Conservation (phyloP, 2,797 vertebrate species). For the Bryconaethiops microstoma region DNA sequence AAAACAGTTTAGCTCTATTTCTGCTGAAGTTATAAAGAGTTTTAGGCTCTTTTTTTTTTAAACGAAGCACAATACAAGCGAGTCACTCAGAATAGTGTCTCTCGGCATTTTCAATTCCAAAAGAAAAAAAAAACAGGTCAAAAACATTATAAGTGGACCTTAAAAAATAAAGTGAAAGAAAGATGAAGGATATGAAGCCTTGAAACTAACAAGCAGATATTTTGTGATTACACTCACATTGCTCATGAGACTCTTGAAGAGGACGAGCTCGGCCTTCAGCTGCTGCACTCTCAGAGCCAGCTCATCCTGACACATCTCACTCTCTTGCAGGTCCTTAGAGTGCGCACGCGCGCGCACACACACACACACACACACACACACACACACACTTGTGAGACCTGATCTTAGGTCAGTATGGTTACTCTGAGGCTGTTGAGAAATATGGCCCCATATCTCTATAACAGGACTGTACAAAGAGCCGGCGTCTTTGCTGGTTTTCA, state of each 20-base stretch:
- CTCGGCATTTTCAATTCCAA: too few relatives aligned
- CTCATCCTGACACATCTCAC: conserved; percentile 95
- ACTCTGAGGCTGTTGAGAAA: neutral
- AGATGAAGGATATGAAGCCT: too few relatives aligned
- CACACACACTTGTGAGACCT: too few relatives aligned
- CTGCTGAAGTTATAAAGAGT: too few relatives aligned
- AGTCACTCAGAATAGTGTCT: too few relatives aligned
- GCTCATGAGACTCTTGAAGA: conserved; percentile 98
- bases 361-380: conserved; percentile 9
- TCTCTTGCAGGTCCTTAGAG: conserved; percentile 91
- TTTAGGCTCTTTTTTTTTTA: too few relatives aligned
- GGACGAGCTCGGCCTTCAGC: conserved; percentile 93
- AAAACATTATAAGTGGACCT: too few relatives aligned
- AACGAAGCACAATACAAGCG: too few relatives aligned
- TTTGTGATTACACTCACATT: conserved; percentile 82
- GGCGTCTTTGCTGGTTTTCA: too few relatives aligned
- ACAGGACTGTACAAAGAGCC: neutral
- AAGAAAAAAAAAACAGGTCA: too few relatives aligned
- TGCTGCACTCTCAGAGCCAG: conserved; percentile 92
- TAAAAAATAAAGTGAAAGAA: too few relatives aligned
- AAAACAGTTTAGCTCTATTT: too few relatives aligned
- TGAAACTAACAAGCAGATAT: neutral
- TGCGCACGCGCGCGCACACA: conserved; percentile 34
- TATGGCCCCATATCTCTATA: neutral
- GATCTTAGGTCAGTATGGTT: neutral